These are phyloP conservation scores for Enteromius argenteus DNA, from an alignment of 2,797 vertebrate species.

Conservation along the genomic window DNA sequence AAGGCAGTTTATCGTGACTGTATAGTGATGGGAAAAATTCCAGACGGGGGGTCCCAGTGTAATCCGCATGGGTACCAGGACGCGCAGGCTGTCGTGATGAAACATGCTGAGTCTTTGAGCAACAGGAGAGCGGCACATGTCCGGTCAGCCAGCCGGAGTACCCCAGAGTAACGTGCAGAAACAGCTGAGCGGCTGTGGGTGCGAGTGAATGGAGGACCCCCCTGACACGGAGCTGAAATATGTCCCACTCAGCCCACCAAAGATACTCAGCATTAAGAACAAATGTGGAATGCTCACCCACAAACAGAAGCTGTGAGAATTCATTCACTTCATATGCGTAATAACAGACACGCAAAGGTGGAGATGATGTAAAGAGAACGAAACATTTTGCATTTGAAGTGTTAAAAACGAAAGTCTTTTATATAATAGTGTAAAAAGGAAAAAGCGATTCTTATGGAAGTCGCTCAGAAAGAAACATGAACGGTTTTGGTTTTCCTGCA, in stretches of 20 bases:
- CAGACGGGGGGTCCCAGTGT: constrained; percentile 56
- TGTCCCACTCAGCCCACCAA: constrained; percentile 74
- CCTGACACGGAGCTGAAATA: constrained; percentile 73
- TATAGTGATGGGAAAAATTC: constrained; percentile 39
- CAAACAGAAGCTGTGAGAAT: constrained; percentile 51
- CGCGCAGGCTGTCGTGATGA: constrained; percentile 62
- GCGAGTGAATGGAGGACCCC: constrained; percentile 70
- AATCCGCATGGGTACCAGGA: constrained; percentile 60
- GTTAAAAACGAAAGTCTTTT: neutral
- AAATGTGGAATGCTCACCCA: constrained; percentile 58
- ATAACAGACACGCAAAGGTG: neutral
- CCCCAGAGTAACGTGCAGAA: constrained; percentile 74
- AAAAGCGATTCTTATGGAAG: constrained; percentile 59
- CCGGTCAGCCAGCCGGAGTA: constrained; percentile 50
- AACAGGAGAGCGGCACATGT: constrained; percentile 66
- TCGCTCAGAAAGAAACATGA: constrained; percentile 55
- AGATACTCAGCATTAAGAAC: constrained; percentile 64
- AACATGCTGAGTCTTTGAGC: constrained; percentile 64
- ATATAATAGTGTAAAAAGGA: constrained; percentile 53
- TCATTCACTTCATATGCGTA: constrained; percentile 12
- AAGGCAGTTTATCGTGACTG: neutral
- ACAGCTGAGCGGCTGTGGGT: constrained; percentile 80
- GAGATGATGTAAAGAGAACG: neutral
- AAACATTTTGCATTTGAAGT: neutral
- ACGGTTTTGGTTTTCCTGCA: constrained; percentile 43